Base-by-base conservation (phyloP, 2,888 invertebrate species). In the Athalia cordata region DNA sequence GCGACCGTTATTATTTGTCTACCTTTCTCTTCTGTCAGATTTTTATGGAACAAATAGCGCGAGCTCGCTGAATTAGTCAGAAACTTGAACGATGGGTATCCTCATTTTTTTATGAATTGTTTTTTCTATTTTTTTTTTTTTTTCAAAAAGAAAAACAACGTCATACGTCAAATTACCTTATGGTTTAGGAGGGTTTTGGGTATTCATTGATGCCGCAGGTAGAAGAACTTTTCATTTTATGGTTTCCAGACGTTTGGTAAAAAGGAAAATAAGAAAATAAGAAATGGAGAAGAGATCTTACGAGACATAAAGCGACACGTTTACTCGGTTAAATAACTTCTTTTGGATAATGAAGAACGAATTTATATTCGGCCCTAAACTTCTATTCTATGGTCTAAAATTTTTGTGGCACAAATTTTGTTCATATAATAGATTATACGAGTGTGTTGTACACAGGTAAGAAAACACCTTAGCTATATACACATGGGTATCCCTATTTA, bases 1-100 rank as follows among this genome's bases (percentile, higher is more conserved):
- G 57, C 57, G 47, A 59, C 29, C 29, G 2, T 57, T 45, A 13
- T 72, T 70, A 45, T 72, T 72, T 72, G 72, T 72, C 45, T 57
- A 72, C 72, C 47, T 15, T 59, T 59, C 47, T 72, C 72, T 59
- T 59, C 59, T 72, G 72, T 57, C 59, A 72, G 57, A 72, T 72
- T 72, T 72, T 72, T 59, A 72, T 72, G 47, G 72, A 72, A 72
- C 72, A 72, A 65, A 59, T 47, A 47, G 59, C 72, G 9, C 57
- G 29, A 29, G 13, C 72, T 9, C 15, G 13, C 4, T 59, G 72
- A 72, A 72, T 72, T 72, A 72, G 72, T 72, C 43, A 59, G 59
- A 72, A 45, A 52, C 52, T 43, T 49, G 11, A 11, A 59, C 45
- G 47, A 59, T 72, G 57, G 72, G 47, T 72, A 59, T 72, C 47